phyloP scores from a whole-genome alignment of 2,888 invertebrate genomes.

The Mimachlamys varia region DNA sequence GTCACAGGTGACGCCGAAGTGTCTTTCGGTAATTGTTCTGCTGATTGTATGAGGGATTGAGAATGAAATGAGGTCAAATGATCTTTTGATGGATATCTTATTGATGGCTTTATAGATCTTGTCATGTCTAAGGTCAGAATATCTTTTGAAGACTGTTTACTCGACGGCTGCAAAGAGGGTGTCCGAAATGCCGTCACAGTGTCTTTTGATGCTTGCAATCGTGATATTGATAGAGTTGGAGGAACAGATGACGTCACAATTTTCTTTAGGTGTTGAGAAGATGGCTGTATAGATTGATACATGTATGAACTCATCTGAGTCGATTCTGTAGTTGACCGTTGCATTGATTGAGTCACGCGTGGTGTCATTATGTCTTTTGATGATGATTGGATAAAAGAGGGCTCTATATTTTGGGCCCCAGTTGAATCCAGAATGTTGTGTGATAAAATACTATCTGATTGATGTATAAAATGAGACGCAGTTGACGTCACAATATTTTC shows the following conservation, averaged over 20 bases:
- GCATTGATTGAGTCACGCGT: too few species aligned
- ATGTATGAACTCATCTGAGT: background rate
- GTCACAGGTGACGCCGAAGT: background rate
- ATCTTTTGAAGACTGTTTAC: background rate
- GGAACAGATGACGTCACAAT: background rate
- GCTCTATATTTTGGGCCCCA: too few species aligned
- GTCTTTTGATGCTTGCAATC: background rate
- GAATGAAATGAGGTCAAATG: too few species aligned
- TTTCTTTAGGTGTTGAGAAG: background rate
- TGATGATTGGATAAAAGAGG: too few species aligned
- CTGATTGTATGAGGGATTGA: too few species aligned
- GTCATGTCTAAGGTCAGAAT: background rate
- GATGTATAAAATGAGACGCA: too few species aligned
- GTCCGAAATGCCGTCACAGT: background rate
- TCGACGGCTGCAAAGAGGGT: background rate
- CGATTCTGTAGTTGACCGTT: background rate
- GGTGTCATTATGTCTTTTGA: too few species aligned
- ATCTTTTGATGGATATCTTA: background rate
- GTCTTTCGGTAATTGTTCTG: background rate
- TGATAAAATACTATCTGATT: background rate
- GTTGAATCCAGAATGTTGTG: background rate
- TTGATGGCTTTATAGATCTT: background rate
- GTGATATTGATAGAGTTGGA: background rate
- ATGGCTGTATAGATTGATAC: background rate
- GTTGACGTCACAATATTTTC: too few species aligned